Conservation (phyloP, 2,113 vertebrate genomes). For the Neotragus pygmaeus region DNA sequence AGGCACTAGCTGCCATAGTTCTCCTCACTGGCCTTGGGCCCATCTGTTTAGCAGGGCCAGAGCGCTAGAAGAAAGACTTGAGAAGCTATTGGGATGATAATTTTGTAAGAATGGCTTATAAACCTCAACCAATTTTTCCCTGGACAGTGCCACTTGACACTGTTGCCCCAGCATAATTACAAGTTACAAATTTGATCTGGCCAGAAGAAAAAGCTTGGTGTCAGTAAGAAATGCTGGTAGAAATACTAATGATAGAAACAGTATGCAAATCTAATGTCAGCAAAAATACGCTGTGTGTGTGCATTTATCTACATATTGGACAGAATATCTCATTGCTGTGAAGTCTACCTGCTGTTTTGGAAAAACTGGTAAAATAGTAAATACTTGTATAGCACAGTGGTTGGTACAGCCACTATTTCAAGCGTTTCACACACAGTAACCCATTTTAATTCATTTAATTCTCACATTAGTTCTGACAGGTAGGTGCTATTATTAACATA, state of each 20-base stretch:
- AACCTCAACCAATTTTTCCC: background rate
- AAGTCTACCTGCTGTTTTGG: background rate
- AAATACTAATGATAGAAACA: background rate
- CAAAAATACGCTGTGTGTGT: background rate
- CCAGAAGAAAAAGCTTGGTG: background rate
- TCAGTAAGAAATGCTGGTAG: background rate
- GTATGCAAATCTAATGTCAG: background rate
- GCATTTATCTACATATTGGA: background rate
- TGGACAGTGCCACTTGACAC: background rate
- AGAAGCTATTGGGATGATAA: constrained; percentile 51
- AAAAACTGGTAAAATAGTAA: background rate
- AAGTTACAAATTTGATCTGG: background rate
- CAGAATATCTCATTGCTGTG: background rate
- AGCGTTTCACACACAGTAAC: background rate
- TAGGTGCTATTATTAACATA: background rate
- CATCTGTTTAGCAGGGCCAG: background rate
- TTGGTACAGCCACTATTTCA: background rate
- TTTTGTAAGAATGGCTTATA: constrained; percentile 20
- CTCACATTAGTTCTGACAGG: background rate
- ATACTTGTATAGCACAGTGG: background rate
- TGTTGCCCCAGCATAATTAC: background rate
- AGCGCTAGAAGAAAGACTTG: background rate
- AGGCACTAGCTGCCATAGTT: background rate
- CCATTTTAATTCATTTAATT: background rate
- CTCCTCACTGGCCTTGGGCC: background rate